These are phyloP conservation scores for Amphipyra berbera DNA, from an alignment of 2,888 invertebrate species.

Conservation along the genomic window DNA sequence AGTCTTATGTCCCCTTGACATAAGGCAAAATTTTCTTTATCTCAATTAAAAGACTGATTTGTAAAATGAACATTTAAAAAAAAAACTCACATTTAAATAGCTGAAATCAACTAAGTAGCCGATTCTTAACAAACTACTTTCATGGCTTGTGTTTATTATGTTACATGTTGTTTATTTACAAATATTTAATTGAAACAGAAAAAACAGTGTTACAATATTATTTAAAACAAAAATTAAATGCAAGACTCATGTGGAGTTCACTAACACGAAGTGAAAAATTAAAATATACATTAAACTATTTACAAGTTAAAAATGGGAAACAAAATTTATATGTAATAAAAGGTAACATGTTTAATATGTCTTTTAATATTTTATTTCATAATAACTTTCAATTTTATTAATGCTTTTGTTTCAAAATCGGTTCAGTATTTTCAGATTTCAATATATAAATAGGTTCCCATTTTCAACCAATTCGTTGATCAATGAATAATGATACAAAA, in stretches of 20 bases:
- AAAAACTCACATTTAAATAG: too few relatives aligned
- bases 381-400: background rate
- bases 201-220: conserved; percentile 4
- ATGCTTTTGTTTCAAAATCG: background rate
- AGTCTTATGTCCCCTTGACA: too few relatives aligned
- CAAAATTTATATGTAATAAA: background rate
- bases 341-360: conserved; percentile 1
- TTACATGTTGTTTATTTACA: background rate
- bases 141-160: too few relatives aligned
- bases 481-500: background rate
- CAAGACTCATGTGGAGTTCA: conserved; percentile 29
- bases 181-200: background rate
- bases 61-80: too few relatives aligned
- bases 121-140: too few relatives aligned
- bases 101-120: too few relatives aligned
- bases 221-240: conserved; percentile 38
- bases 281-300: conserved; percentile 1
- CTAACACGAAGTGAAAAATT: background rate
- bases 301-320: conserved; percentile 28
- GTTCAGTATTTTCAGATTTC: background rate
- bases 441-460: conserved; percentile 13
- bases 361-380: conserved; percentile 9
- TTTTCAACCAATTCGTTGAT: conserved; percentile 33
- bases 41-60: too few relatives aligned
- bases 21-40: too few relatives aligned